Base-by-base conservation (phyloP, 1,140 invertebrate genomes). In the Cherax quadricarinatus region DNA sequence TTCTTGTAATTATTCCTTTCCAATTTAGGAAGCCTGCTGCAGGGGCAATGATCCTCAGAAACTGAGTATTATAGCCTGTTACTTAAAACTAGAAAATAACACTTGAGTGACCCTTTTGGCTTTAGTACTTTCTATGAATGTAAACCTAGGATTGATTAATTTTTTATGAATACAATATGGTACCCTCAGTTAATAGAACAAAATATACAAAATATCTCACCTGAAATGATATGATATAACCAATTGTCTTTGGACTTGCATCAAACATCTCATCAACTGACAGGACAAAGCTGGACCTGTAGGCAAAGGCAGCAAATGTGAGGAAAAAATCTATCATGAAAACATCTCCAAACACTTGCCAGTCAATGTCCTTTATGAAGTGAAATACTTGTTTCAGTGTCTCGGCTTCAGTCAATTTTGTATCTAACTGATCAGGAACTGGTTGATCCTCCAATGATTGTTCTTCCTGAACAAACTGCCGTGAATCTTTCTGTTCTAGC, bases 161-260 rank as follows among this genome's bases (percentile, higher is more conserved):
- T 41, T 41, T 41, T 41, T 41, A 41, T 41, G 30, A 41, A 41
- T 41, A 41, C 30, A 41, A 41, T 41, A 41, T 41, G 2, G 2
- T 41, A 41, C 30, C 30, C 30, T 41, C 30, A 41, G 2, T 30
- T 30, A 48, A 79, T 79, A 4, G 7, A 49, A 79, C 6, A 30
- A 79, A 3, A 48, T 4, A 2, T 79, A 79, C 24, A 41, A 79
- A 79, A 7, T 79, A 18, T 30, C 48, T 12, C 73, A 88, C 86
- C 86, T 88, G 86, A 79, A 88, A 88, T 51, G 86, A 88, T 6
- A 88, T 88, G 18, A 88, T 88, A 24, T 88, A 88, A 48, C 86
- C 86, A 57, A 88, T 88, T 2, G 73, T 60, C n/a, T 53, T 79
- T 53, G 86, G 49, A 57, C 73, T 57, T 24, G 53, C 86, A 18